Evolutionary conservation across 2,888 invertebrate genomes (phyloP).

Genomic region (Tiphia femorata): DNA sequence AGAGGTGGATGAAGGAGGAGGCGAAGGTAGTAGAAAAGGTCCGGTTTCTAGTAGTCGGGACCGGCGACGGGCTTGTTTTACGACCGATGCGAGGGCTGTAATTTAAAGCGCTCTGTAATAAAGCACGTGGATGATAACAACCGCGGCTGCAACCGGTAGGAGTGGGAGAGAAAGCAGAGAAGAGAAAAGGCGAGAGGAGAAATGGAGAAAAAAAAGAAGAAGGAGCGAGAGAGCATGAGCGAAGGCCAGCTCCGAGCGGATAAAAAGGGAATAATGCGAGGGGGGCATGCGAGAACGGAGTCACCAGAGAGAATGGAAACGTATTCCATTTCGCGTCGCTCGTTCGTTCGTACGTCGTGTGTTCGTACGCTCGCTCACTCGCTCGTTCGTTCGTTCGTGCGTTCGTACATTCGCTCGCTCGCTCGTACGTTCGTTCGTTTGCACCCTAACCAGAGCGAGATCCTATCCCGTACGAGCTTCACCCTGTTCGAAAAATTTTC

Average conservation of each 20-base stretch:
- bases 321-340: not conserved
- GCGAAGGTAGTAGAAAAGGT: no score
- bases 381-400: no score
- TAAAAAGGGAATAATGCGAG: not conserved
- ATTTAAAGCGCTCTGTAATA: slow-evolving; percentile 36
- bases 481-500: no score
- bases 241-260: not conserved
- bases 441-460: no score
- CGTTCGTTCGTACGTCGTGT: not conserved
- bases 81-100: slow-evolving; percentile 28
- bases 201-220: not conserved
- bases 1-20: no score
- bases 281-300: not conserved
- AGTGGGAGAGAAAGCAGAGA: not conserved
- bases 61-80: slow-evolving; percentile 32
- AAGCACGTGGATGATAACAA: slow-evolving; percentile 33
- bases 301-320: not conserved
- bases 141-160: not conserved
- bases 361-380: no score
- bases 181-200: not conserved
- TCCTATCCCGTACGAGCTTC: no score
- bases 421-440: no score
- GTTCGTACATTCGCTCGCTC: no score
- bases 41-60: no score
- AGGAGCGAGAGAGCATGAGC: not conserved